Conservation (phyloP, 2,888 invertebrate genomes). For the Eupeodes luniger region DNA sequence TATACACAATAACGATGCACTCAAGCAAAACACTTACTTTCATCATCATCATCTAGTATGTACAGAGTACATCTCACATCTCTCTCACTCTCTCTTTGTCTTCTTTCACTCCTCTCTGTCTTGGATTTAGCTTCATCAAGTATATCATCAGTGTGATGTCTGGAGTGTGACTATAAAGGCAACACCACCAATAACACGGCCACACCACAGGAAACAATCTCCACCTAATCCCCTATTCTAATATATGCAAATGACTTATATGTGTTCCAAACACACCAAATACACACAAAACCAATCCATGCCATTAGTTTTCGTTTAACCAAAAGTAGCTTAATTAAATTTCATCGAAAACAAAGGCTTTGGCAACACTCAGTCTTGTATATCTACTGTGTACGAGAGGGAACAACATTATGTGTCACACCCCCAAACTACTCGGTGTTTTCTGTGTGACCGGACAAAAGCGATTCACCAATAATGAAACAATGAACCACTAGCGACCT, state of each 20-base stretch:
- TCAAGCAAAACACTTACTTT: slow-evolving; percentile 38
- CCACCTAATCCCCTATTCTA: slow-evolving; percentile 48
- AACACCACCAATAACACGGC: slow-evolving; percentile 21
- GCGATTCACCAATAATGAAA: slow-evolving; percentile 69
- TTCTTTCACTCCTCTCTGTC: background rate
- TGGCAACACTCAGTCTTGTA: slow-evolving; percentile 53
- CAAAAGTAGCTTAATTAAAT: slow-evolving; percentile 73
- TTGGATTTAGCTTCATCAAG: slow-evolving; percentile 15
- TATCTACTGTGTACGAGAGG: background rate
- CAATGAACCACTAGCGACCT: slow-evolving; percentile 72
- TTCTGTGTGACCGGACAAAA: slow-evolving; percentile 53
- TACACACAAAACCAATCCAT: slow-evolving; percentile 66
- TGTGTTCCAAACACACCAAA: slow-evolving; percentile 33
- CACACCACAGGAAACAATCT: slow-evolving; percentile 44
- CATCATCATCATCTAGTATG: background rate
- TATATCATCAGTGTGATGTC: slow-evolving; percentile 18
- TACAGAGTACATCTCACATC: background rate
- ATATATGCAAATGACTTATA: slow-evolving; percentile 61
- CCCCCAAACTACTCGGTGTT: slow-evolving; percentile 16
- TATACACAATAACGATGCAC: slow-evolving; percentile 24
- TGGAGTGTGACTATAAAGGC: background rate
- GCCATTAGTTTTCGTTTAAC: slow-evolving; percentile 72
- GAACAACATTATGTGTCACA: slow-evolving; percentile 40
- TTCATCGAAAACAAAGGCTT: slow-evolving; percentile 63
- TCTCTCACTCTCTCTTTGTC: background rate